Percentiles rank a stretch among this genome's conserved stretches.
Evolutionary conservation across 2,888 invertebrate genomes (phyloP).

Genomic region (Adineta ricciae): DNA sequence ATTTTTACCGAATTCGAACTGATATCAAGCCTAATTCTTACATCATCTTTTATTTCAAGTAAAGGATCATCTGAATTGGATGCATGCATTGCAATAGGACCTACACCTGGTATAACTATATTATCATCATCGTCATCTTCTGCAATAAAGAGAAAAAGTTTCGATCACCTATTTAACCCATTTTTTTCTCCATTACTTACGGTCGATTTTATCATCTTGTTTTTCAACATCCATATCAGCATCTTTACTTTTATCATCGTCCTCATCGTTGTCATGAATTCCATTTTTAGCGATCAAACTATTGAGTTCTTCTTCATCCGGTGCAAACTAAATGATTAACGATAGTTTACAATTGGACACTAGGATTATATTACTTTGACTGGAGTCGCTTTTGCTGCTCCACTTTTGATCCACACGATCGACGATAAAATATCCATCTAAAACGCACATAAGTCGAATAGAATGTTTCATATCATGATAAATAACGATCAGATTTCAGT

Average conservation of each 20-base stretch:
- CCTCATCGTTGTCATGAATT: slow-evolving; percentile 17
- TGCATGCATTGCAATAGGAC: slow-evolving; percentile 39
- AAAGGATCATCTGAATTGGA: slow-evolving; percentile 52
- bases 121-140: slow-evolving; percentile 22
- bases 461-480: background rate
- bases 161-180: background rate
- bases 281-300: background rate
- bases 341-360: too few relatives aligned
- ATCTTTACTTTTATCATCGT: slow-evolving; percentile 51
- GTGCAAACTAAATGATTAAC: background rate
- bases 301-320: background rate
- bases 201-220: slow-evolving; percentile 37
- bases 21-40: slow-evolving; percentile 38
- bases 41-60: slow-evolving; percentile 48
- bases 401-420: background rate
- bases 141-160: background rate
- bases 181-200: background rate
- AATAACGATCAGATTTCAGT: too few relatives aligned
- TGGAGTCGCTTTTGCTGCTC: background rate
- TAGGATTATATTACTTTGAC: background rate
- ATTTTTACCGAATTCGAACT: slow-evolving; percentile 34
- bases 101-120: slow-evolving; percentile 22
- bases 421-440: slow-evolving; percentile 16
- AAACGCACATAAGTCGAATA: background rate
- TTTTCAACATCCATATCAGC: slow-evolving; percentile 52